Evolutionary conservation across 2,888 invertebrate genomes (phyloP).

Genomic region (Mesorhabditis sp.): DNA sequence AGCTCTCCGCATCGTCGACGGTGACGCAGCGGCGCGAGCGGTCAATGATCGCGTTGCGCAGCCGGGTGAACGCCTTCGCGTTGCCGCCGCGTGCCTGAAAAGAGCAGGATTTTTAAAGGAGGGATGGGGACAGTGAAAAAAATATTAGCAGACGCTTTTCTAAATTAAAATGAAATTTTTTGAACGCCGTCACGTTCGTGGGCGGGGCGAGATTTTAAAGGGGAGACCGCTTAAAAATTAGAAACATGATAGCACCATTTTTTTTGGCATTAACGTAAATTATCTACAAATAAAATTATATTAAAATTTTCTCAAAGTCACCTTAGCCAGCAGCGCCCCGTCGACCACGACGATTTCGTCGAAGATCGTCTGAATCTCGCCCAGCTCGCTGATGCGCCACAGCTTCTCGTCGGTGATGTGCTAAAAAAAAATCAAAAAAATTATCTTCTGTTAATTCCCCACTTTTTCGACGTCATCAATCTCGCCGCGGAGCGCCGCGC

Average conservation of each 20-base stretch:
- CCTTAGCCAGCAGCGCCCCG: not conserved
- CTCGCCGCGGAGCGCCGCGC: not conserved
- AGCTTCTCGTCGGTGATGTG: not conserved
- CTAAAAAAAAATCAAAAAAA: not conserved
- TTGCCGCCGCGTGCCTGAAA: constrained; percentile 16
- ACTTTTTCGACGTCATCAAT: not conserved
- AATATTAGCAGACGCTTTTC: no score
- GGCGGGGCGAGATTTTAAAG: no score
- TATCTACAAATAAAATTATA: no score
- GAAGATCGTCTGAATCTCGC: not conserved
- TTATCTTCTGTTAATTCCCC: not conserved
- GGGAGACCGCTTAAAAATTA: no score
- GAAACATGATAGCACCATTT: no score
- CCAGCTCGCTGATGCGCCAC: not conserved
- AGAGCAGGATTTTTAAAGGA: not conserved
- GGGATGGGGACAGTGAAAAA: no score
- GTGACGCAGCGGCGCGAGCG: constrained; percentile 33
- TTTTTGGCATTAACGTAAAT: no score
- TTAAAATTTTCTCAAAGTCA: not conserved
- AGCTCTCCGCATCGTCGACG: constrained; percentile 30
- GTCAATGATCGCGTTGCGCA: constrained; percentile 37
- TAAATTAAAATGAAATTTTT: no score
- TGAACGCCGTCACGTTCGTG: no score
- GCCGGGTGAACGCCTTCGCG: constrained; percentile 30
- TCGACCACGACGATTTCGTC: not conserved